Evolutionary conservation across 2,888 invertebrate genomes (phyloP).

Genomic region (Ceriagrion tenellum): DNA sequence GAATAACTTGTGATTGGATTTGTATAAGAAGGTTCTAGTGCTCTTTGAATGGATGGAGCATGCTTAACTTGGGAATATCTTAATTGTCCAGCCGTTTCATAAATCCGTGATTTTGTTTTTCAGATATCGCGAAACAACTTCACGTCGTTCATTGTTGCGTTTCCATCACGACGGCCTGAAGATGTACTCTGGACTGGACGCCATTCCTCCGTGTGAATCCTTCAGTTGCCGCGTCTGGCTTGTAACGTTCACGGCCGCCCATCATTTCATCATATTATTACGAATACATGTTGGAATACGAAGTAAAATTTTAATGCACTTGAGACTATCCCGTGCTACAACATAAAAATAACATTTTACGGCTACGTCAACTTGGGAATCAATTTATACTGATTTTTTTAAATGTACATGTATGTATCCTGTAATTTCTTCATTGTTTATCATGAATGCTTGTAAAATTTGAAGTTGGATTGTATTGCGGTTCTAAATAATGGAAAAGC

Average conservation of each 20-base stretch:
- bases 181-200: slow-evolving; percentile 20
- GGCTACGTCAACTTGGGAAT: neutral
- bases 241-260: neutral
- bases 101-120: neutral
- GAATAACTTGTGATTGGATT: too few relatives aligned
- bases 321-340: neutral
- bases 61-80: too few relatives aligned
- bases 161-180: slow-evolving; percentile 25
- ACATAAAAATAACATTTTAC: neutral
- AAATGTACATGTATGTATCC: neutral
- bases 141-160: neutral
- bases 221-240: neutral
- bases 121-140: neutral
- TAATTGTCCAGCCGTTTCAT: too few relatives aligned
- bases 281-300: neutral
- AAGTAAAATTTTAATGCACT: neutral
- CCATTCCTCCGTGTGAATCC: neutral
- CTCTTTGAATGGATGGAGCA: too few relatives aligned
- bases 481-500: neutral
- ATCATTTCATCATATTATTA: neutral
- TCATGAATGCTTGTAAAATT: neutral
- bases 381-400: neutral
- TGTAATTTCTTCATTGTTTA: neutral
- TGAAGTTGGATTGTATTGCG: neutral
- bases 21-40: too few relatives aligned